Evolutionary conservation across 2,797 vertebrate genomes (phyloP).

Genomic region (Hephaestus fuliginosus): DNA sequence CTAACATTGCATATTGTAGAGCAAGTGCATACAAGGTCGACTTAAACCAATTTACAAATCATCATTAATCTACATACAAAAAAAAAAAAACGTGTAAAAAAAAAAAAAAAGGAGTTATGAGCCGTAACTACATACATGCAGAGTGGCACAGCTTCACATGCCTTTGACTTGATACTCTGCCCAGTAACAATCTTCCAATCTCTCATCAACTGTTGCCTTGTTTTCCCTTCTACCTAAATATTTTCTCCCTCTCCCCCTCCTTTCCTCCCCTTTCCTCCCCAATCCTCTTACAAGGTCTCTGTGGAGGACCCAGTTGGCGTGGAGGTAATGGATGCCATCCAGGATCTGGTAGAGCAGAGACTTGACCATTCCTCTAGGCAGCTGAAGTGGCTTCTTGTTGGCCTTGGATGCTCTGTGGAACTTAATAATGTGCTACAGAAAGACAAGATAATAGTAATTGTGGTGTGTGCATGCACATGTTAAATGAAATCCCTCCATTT

Average conservation of each 20-base stretch:
- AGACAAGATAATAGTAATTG: slow-evolving; percentile 53
- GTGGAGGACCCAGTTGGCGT: slow-evolving; percentile 99
- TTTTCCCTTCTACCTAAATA: slow-evolving; percentile 50
- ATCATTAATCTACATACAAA: background rate
- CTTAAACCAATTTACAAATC: background rate
- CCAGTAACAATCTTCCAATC: slow-evolving; percentile 12
- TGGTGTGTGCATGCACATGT: background rate
- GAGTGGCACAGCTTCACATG: slow-evolving; percentile 8
- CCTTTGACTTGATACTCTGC: slow-evolving; percentile 8
- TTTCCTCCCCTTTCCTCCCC: slow-evolving; percentile 9
- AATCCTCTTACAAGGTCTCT: slow-evolving; percentile 96
- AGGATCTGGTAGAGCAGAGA: slow-evolving; percentile 99
- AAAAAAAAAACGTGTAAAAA: background rate
- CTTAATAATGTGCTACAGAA: slow-evolving; percentile 98
- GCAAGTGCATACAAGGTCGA: background rate
- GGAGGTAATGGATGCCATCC: slow-evolving; percentile 99
- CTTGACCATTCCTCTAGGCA: slow-evolving; percentile 99
- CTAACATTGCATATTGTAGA: background rate
- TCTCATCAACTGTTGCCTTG: slow-evolving; percentile 39
- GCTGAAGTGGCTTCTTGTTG: slow-evolving; percentile 99
- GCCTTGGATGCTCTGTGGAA: slow-evolving; percentile 99
- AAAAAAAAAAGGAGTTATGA: slow-evolving; percentile 1
- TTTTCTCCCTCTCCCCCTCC: slow-evolving; percentile 11
- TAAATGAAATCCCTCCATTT: slow-evolving; percentile 18
- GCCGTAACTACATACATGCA: slow-evolving; percentile 25